Percentiles rank a stretch among this genome's conserved stretches.
Conservation (phyloP, 37 sponge, comb jelly and placozoan genomes). For the Beroe forskalii region DNA sequence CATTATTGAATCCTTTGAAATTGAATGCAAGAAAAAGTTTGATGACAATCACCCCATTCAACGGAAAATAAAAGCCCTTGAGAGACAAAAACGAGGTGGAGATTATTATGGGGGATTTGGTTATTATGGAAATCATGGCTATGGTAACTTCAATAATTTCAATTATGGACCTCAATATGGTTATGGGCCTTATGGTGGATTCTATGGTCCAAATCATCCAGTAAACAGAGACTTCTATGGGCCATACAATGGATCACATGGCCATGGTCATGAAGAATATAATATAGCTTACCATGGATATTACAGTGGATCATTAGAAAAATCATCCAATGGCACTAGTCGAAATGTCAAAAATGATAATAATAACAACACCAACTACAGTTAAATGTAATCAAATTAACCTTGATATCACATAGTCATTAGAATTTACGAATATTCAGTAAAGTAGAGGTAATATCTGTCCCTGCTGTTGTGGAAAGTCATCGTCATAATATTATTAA, state of each 20-base stretch:
- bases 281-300: conserved; percentile 44
- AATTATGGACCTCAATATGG: background rate
- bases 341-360: background rate
- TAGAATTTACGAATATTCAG: too few species aligned
- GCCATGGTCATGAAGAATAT: conserved; percentile 29
- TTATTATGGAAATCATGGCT: conserved; percentile 12
- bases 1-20: conserved; percentile 14
- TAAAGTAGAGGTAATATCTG: too few species aligned
- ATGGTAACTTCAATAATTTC: background rate
- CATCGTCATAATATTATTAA: too few species aligned
- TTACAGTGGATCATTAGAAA: background rate
- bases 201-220: background rate
- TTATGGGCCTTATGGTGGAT: background rate
- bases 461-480: too few species aligned
- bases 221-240: conserved; percentile 17
- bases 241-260: conserved; percentile 14
- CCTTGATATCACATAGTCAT: too few species aligned
- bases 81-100: conserved; percentile 14
- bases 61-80: conserved; percentile 35
- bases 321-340: background rate
- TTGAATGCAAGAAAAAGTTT: conserved; percentile 56
- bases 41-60: conserved; percentile 57
- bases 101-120: conserved; percentile 7
- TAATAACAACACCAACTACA: conserved; percentile 20
- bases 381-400: too few species aligned